Evolutionary conservation across 1,140 invertebrate genomes (phyloP), one percentile per base, ranked within the genome.

Genomic region (Drosophila ananassae): DNA sequence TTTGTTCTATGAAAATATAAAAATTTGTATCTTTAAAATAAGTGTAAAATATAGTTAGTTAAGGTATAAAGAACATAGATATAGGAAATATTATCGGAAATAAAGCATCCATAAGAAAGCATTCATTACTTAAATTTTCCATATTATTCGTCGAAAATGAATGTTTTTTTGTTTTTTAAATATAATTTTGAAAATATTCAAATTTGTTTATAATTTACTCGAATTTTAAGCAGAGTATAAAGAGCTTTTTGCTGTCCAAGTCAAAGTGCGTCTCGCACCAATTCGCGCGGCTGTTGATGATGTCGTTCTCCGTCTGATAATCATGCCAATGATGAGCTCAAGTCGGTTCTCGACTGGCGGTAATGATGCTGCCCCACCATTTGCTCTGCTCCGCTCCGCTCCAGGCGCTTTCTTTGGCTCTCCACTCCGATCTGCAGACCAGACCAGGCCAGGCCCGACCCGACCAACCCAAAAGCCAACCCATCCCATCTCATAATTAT

Each of bases 211-310:
- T 28, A 47, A 21, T 17, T 17, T 17, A 17, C 28, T n/a, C 55
- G 1, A 3, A 28, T 69, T 50, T 7, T 3, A 2, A 10, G 28
- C 10, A 69, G 52, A 32, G 44, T 69, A 69, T 71, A 41, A 75
- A 74, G 54, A 77, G 73, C 68, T 39, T 79, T 77, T 68, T 76
- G 52, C 72, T 79, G 79, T 67, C 67, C 79, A 74, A 89, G 83
- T 89, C 84, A 89, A 89, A 89, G 83, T 89, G 83, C 83, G 83
- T 83, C 73, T 83, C 79, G 84, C 83, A 89, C 79, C 83, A 87
- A 77, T 89, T 87, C 83, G 57, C 79, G 44, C 50, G 61, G 53
- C 34, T 66, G 75, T 28, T 83, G 82, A 87, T 85, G 83, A 87
- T 85, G 82, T 83, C 69, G 83, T 89, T 87, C 64, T 54, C 75